phyloP scores from a whole-genome alignment of 2,113 vertebrate genomes.

The Chionis minor region DNA sequence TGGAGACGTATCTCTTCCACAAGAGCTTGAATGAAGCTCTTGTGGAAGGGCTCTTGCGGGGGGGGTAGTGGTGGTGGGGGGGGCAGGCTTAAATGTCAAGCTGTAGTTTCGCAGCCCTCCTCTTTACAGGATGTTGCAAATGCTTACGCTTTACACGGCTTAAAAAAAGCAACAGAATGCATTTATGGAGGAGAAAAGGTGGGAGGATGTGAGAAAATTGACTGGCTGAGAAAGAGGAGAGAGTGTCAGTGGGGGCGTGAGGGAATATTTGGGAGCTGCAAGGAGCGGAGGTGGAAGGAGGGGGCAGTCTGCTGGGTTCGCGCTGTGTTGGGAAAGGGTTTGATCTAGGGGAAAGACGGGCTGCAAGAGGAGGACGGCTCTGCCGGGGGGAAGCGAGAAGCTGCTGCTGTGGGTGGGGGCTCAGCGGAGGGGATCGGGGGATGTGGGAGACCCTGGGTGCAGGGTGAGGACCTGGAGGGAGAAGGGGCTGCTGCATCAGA shows the following conservation, averaged over 20 bases:
- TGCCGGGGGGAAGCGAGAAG: background rate
- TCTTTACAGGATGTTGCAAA: background rate
- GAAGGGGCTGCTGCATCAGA: background rate
- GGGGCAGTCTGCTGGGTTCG: background rate
- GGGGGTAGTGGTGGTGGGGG: background rate
- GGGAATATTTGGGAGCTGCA: background rate
- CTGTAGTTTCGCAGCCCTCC: background rate
- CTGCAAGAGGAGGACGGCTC: background rate
- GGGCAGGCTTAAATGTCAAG: background rate
- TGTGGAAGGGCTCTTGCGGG: background rate
- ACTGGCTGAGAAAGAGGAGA: background rate
- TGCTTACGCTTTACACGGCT: background rate
- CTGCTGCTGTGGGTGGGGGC: background rate
- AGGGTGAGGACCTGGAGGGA: background rate
- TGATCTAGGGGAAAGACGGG: background rate
- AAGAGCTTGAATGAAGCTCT: background rate
- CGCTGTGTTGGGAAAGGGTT: background rate
- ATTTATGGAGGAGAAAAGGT: conserved; percentile 26
- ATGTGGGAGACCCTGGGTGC: background rate
- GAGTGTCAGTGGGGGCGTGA: background rate
- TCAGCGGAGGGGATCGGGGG: background rate
- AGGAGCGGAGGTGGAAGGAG: background rate
- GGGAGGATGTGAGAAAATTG: conserved; percentile 39
- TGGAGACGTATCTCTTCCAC: background rate
- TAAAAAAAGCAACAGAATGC: background rate